Conservation (phyloP, 2,797 vertebrate species). For the Chaunax sp. region DNA sequence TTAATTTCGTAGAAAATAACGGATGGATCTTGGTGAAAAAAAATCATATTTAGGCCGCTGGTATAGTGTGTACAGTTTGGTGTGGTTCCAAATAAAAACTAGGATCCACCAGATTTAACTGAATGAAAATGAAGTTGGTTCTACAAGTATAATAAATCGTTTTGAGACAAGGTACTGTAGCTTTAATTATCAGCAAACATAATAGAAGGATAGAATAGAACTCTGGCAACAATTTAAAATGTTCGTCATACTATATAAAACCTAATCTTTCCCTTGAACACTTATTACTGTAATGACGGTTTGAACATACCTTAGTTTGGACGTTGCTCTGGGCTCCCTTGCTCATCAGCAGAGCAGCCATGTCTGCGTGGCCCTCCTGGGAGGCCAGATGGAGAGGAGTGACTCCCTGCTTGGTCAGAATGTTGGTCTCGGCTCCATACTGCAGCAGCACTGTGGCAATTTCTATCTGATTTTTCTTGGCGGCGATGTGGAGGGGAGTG, state of each 20-base stretch:
- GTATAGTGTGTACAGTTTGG: too few relatives aligned
- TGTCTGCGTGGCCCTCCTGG: slow-evolving; percentile 93
- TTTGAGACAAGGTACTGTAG: too few relatives aligned
- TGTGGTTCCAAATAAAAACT: too few relatives aligned
- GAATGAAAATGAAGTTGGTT: too few relatives aligned
- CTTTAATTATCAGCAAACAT: too few relatives aligned
- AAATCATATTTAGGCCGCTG: too few relatives aligned
- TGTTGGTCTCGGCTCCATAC: slow-evolving; percentile 92
- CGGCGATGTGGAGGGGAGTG: slow-evolving; percentile 97
- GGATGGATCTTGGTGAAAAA: too few relatives aligned
- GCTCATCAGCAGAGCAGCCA: slow-evolving; percentile 91
- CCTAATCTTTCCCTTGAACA: neutral
- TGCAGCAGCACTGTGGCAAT: slow-evolving; percentile 92
- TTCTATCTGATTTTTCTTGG: slow-evolving; percentile 99
- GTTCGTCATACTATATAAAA: neutral
- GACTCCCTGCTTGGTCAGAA: slow-evolving; percentile 94
- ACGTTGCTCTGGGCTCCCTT: slow-evolving; percentile 89
- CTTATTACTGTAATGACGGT: neutral
- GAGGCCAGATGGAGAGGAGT: slow-evolving; percentile 94
- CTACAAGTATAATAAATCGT: too few relatives aligned
- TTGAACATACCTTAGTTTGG: slow-evolving; percentile 89
- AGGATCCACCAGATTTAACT: too few relatives aligned
- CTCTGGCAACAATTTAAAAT: too few relatives aligned
- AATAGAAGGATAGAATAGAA: too few relatives aligned
- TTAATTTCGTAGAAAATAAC: too few relatives aligned